A percentile compares a stretch with the other conserved stretches of the same genome.
Evolutionary conservation across 2,888 invertebrate species (phyloP).

Genomic region (Laothoe populi): DNA sequence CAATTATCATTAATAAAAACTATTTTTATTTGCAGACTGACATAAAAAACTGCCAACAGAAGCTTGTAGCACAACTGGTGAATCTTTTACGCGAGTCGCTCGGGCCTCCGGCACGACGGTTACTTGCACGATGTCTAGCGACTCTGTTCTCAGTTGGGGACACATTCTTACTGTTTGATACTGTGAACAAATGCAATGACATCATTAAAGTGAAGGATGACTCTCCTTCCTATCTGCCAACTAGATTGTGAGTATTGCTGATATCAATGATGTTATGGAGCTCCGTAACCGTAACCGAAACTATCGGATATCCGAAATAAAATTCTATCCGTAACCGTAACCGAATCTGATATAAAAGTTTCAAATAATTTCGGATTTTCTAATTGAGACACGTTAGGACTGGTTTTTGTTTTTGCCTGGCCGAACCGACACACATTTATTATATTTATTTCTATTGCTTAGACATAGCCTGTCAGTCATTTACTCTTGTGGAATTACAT

Average conservation of each 20-base stretch:
- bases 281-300: no score
- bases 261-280: conserved; percentile 14
- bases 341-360: no score
- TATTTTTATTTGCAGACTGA: conserved; percentile 88
- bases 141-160: conserved; percentile 98
- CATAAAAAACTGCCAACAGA: conserved; percentile 98
- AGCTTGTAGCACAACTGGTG: conserved; percentile 96
- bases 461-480: no score
- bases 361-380: no score
- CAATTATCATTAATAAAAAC: no score
- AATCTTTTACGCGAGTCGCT: conserved; percentile 95
- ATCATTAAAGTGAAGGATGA: conserved; percentile 98
- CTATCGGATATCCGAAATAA: no score
- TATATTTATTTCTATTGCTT: no score
- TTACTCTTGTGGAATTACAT: no score
- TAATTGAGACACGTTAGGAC: no score
- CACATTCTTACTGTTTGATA: conserved; percentile 97
- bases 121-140: conserved; percentile 96
- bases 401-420: no score
- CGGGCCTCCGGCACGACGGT: conserved; percentile 96
- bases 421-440: no score
- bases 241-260: conserved; percentile 97
- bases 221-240: conserved; percentile 97
- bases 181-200: conserved; percentile 99
- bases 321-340: no score